Percentiles rank a stretch among this genome's conserved stretches.
phyloP scores from a whole-genome alignment of 1,140 invertebrate species.

The Cyclina sinensis region DNA sequence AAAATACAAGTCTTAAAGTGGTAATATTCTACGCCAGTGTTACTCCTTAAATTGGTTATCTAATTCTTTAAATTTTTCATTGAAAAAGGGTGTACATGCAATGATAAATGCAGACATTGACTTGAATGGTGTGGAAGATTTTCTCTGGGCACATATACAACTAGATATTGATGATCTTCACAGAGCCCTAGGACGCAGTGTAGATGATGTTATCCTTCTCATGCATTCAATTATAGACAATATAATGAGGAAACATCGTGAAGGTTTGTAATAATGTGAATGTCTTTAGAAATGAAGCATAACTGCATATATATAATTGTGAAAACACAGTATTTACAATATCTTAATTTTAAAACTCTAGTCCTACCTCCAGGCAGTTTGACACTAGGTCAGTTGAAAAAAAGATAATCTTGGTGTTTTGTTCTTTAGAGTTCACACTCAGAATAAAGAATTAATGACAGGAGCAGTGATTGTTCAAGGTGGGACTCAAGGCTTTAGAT shows the following conservation, averaged over 20 bases:
- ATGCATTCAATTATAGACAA: constrained; percentile 70
- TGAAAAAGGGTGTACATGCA: constrained; percentile 48
- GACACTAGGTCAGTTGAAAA: no score
- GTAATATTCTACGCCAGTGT: no score
- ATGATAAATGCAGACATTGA: constrained; percentile 71
- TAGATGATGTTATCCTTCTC: constrained; percentile 76
- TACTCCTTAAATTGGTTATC: no score
- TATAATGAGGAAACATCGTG: constrained; percentile 57
- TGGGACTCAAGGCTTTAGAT: no score
- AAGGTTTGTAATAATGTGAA: constrained; percentile 20
- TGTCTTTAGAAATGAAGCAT: not conserved
- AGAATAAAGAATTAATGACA: no score
- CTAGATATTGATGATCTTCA: constrained; percentile 71
- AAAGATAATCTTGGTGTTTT: no score
- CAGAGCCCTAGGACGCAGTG: constrained; percentile 68
- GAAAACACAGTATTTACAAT: not conserved
- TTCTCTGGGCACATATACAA: constrained; percentile 74
- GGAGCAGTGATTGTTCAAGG: no score
- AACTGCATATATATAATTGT: not conserved
- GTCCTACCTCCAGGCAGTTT: not conserved
- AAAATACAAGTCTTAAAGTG: no score
- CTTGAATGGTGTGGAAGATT: constrained; percentile 38
- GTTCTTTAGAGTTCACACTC: no score
- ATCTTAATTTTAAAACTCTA: not conserved
- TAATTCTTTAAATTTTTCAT: no score